Evolutionary conservation across 2,797 vertebrate species (phyloP), one percentile per base, ranked within the genome.

Genomic region (Tinamus major): DNA sequence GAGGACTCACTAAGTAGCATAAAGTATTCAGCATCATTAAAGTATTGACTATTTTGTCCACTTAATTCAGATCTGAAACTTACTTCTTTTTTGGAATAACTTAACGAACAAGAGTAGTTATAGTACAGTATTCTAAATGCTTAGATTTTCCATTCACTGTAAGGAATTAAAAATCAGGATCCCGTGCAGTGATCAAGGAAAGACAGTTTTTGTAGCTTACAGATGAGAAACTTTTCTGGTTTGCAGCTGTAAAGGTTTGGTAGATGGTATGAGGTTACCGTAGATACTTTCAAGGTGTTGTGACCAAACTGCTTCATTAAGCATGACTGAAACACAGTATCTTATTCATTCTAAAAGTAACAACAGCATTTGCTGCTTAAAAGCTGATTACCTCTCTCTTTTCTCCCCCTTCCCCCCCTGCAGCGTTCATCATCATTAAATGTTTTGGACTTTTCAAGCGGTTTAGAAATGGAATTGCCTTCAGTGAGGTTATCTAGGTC

Each of bases 401-500:
- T 61, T 81, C 67, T 93, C 42, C n/a, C n/a, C 63, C 94, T 92
- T 26, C 7, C 13, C 13, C 11, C 89, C 77, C 53, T 95, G 35
- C 35, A 99, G 99, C 97, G 88, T 96, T 98, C 98, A 21, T 95
- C 98, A 72, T 97, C 98, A 2, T 94, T 97, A 84, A 97, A 92
- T 82, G 71, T 86, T 64, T 96, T 92, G 96, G 97, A 94, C 68
- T 97, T 98, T 92, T 96, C 97, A 68, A 96, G 93, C 65, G 14
- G 93, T 33, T 67, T 97, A 64, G 98, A 97, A 85, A 98, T 98
- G 97, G 98, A 98, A 35, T 85, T 97, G 35, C 95, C 97, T 41
- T 97, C 98, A 20, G 20, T 95, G 14, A 96, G 90, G 72, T 79
- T 97, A n/a, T 70, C 97, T 5, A 95, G 96, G 82, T 96, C 74